Base-by-base conservation (phyloP, 2,888 invertebrate genomes). In the Hydroisotoma schaefferi region DNA sequence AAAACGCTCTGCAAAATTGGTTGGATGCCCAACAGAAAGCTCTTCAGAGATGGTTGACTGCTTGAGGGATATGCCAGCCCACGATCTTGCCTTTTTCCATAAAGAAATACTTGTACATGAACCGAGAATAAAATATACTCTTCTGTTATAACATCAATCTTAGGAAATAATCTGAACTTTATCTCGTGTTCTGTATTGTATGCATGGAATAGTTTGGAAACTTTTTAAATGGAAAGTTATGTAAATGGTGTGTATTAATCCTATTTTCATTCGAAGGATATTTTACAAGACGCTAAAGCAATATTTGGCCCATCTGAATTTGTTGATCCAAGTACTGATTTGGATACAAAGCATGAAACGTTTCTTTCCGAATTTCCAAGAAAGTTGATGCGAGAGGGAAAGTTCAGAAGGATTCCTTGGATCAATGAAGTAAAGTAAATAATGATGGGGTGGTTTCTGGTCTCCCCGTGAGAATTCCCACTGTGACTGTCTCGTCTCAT, bases 281-380 rank as follows among this genome's bases (percentile, higher is more conserved):
- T 59, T n/a, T 60, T 63, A 29, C 63, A 65, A 40, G 55, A 65
- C 4, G 40, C 57, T 15, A 38, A 55, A n/a, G 60, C 62, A 12
- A 51, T 61, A 29, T 67, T 64, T 44, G 60, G 55, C 4, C 68
- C 68, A 12, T 49, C 62, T 6, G 68, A 65, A 51, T 18, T 26
- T 25, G 44, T 43, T 1, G 54, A 56, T 22, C 22, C 48, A 25
- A 56, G 29, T n/a, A 33, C 44, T 23, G 51, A 58, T 4, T n/a
- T n/a, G n/a, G 29, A 55, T 27, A 46, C 54, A 23, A 47, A 49
- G 27, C 23, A 29, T 25, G 51, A 40, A 6, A 48, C 51, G 25
- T 66, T 68, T 27, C 29, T 68, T 4, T 38, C 56, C 12, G 66
- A 66, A 23, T 59, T 62, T 22, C 68, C 68, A n/a, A 56, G 25